These are phyloP conservation scores for Pammene aurita DNA, from an alignment of 2,888 invertebrate species.

Conservation along the genomic window DNA sequence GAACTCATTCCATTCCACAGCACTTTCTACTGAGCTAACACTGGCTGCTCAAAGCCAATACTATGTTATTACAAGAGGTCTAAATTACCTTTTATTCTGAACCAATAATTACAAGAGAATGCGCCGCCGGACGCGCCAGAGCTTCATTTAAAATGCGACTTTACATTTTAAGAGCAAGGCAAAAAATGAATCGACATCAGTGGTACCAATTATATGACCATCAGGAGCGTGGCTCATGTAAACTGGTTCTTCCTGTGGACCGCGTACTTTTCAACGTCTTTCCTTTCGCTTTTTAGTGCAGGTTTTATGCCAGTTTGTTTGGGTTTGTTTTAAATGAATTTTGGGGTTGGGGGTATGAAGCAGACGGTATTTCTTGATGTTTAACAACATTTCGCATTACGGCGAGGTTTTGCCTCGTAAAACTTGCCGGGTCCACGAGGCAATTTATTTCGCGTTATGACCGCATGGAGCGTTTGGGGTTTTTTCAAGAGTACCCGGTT, in stretches of 20 bases:
- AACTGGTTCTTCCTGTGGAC: slow-evolving; percentile 57
- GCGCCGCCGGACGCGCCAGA: slow-evolving; percentile 52
- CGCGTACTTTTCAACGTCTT: slow-evolving; percentile 43
- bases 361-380: slow-evolving; percentile 48
- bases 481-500: slow-evolving; percentile 47
- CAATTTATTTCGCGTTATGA: slow-evolving; percentile 65
- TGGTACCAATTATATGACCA: slow-evolving; percentile 66
- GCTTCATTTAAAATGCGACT: slow-evolving; percentile 51
- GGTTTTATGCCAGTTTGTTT: slow-evolving; percentile 23
- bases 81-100: slow-evolving; percentile 64
- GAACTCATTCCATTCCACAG: slow-evolving; percentile 26
- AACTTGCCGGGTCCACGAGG: slow-evolving; percentile 46
- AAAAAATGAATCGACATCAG: slow-evolving; percentile 61
- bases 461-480: slow-evolving; percentile 45
- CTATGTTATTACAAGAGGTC: slow-evolving; percentile 58
- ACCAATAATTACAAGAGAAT: slow-evolving; percentile 67
- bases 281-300: slow-evolving; percentile 37
- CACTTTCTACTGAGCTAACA: slow-evolving; percentile 32
- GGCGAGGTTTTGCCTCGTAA: slow-evolving; percentile 51
- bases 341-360: slow-evolving; percentile 42
- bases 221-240: slow-evolving; percentile 50
- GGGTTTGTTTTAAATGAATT: slow-evolving; percentile 35
- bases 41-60: slow-evolving; percentile 43
- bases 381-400: slow-evolving; percentile 50
- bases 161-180: slow-evolving; percentile 55